Percentiles rank a stretch among this genome's conserved stretches.
Conservation (phyloP, 2,797 vertebrate genomes). For the Platyrinchus mystaceus region DNA sequence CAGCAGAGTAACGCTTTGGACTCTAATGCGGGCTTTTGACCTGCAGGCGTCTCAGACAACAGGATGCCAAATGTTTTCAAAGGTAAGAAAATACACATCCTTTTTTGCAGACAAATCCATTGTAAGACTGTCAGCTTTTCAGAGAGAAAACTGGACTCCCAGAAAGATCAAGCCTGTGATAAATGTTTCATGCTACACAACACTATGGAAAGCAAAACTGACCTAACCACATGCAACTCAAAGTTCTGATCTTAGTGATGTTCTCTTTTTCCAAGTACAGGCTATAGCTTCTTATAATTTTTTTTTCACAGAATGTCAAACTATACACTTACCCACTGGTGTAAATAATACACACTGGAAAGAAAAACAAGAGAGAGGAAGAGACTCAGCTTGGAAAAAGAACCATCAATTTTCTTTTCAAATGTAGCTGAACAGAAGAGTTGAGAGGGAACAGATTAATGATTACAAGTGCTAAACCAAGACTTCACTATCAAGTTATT, state of each 20-base stretch:
- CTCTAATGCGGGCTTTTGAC: neutral
- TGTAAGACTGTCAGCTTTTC: neutral
- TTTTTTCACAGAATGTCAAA: neutral
- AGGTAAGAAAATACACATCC: neutral
- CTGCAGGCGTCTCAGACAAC: neutral
- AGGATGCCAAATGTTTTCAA: neutral
- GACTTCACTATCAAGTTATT: neutral
- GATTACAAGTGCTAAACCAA: neutral
- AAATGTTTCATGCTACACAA: neutral
- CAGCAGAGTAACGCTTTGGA: neutral
- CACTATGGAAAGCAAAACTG: neutral
- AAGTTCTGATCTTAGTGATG: neutral
- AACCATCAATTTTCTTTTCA: slow-evolving; percentile 21
- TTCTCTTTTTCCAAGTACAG: neutral
- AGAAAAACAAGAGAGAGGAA: slow-evolving; percentile 11
- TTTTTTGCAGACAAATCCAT: neutral
- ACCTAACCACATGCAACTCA: neutral
- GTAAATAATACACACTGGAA: slow-evolving; percentile 6
- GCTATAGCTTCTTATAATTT: neutral
- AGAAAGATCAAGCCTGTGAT: neutral
- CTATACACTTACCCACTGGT: neutral
- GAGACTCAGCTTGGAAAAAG: slow-evolving; percentile 23
- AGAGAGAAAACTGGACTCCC: neutral
- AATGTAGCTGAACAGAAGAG: slow-evolving; percentile 22
- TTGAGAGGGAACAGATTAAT: neutral